Conservation (phyloP, 2,113 vertebrate species). For the Kryptolebias marmoratus region DNA sequence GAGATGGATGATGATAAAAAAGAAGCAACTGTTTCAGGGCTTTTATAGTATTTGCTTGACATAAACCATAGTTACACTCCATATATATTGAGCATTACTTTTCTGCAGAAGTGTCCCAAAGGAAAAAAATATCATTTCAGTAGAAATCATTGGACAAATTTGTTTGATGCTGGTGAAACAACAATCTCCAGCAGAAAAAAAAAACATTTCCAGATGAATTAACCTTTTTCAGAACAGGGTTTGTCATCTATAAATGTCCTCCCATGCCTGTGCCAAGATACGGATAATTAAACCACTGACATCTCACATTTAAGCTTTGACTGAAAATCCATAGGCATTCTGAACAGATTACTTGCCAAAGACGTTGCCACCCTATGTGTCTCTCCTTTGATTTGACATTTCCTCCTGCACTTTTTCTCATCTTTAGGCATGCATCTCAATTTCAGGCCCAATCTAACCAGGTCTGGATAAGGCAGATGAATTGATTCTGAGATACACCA, state of each 20-base stretch:
- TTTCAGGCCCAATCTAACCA: constrained; percentile 7
- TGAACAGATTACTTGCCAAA: constrained; percentile 67
- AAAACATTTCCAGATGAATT: constrained; percentile 53
- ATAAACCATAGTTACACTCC: background rate
- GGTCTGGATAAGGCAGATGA: constrained; percentile 20
- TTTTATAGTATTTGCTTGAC: constrained; percentile 7
- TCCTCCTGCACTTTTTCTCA: constrained; percentile 29
- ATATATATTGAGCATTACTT: background rate
- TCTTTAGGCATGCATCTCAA: constrained; percentile 4
- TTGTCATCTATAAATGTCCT: constrained; percentile 52
- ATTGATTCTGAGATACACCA: constrained; percentile 49
- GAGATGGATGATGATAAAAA: constrained; percentile 23
- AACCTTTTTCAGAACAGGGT: constrained; percentile 30
- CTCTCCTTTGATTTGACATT: constrained; percentile 13
- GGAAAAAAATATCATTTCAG: constrained; percentile 14
- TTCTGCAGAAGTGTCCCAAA: background rate
- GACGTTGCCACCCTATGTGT: constrained; percentile 18
- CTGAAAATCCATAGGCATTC: constrained; percentile 70
- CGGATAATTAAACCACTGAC: constrained; percentile 65
- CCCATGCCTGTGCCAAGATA: constrained; percentile 46
- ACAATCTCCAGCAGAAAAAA: constrained; percentile 9
- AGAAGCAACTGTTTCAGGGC: constrained; percentile 14
- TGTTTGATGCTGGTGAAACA: constrained; percentile 19
- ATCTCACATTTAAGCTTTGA: constrained; percentile 47
- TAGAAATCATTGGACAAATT: background rate